These are phyloP conservation scores for Amphiduros pacificus DNA, from an alignment of 2,888 invertebrate genomes.

Conservation along the genomic window DNA sequence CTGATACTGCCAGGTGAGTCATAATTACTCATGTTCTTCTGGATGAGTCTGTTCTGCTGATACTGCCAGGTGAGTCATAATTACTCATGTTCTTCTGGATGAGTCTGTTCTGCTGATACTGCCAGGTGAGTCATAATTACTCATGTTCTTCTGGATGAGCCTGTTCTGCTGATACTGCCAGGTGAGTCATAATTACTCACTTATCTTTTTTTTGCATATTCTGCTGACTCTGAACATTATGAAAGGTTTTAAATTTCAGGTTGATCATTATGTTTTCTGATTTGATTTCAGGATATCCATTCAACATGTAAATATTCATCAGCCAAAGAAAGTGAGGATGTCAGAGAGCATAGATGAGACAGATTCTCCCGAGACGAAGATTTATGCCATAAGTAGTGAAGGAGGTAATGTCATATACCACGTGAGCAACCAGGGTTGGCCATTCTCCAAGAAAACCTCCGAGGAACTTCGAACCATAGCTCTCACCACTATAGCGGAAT, in stretches of 20 bases:
- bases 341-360: conserved; percentile 41
- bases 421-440: conserved; percentile 50
- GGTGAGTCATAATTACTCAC: too few relatives aligned
- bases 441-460: conserved; percentile 11
- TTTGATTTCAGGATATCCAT: conserved; percentile 51
- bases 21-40: too few relatives aligned
- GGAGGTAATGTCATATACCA: conserved; percentile 73
- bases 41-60: too few relatives aligned
- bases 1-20: too few relatives aligned
- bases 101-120: too few relatives aligned
- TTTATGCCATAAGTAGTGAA: conserved; percentile 81
- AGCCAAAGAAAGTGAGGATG: conserved; percentile 49
- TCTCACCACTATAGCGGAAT: conserved; percentile 63
- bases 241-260: background rate
- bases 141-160: too few relatives aligned
- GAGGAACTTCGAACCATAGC: conserved; percentile 61
- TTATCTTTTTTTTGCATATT: too few relatives aligned
- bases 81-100: too few relatives aligned
- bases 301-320: conserved; percentile 63
- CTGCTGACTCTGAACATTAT: too few relatives aligned
- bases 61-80: too few relatives aligned
- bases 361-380: conserved; percentile 63
- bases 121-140: too few relatives aligned
- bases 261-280: background rate
- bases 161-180: too few relatives aligned